Percentiles rank a stretch among this genome's conserved stretches.
phyloP scores from a whole-genome alignment of 2,113 vertebrate species.

The Origma solitaria region DNA sequence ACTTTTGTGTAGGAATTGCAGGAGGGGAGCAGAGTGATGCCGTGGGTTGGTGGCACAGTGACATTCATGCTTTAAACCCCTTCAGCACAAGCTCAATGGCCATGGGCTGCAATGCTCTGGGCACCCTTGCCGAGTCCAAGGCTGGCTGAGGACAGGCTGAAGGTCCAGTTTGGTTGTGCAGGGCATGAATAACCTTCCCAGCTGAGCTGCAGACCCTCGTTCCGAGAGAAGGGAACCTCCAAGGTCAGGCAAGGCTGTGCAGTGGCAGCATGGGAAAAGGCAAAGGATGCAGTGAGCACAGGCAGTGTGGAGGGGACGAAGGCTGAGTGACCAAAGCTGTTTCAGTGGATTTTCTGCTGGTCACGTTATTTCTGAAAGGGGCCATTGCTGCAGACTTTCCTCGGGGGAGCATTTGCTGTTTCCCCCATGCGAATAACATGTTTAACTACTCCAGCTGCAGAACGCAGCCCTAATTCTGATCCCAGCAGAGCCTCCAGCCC shows the following conservation, averaged over 20 bases:
- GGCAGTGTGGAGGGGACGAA: background rate
- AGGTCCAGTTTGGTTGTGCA: background rate
- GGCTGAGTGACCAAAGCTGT: background rate
- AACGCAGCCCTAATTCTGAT: background rate
- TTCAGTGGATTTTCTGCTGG: background rate
- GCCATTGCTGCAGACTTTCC: background rate
- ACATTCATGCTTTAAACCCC: background rate
- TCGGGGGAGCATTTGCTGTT: background rate
- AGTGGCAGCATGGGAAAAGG: background rate
- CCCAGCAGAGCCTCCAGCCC: background rate
- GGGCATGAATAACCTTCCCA: background rate
- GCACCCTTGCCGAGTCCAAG: background rate
- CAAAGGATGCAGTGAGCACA: background rate
- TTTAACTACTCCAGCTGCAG: background rate
- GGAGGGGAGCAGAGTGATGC: background rate
- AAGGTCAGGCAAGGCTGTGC: background rate
- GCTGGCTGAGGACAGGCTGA: background rate
- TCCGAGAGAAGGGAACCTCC: background rate
- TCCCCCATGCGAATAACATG: background rate
- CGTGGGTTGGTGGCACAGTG: background rate
- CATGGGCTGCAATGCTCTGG: background rate
- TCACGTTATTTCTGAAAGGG: rapidly evolving
- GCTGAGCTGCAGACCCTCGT: background rate
- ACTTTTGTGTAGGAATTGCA: background rate
- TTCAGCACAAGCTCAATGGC: background rate